Base-by-base conservation (phyloP, 2,113 vertebrate species). In the Melierax canorus region DNA sequence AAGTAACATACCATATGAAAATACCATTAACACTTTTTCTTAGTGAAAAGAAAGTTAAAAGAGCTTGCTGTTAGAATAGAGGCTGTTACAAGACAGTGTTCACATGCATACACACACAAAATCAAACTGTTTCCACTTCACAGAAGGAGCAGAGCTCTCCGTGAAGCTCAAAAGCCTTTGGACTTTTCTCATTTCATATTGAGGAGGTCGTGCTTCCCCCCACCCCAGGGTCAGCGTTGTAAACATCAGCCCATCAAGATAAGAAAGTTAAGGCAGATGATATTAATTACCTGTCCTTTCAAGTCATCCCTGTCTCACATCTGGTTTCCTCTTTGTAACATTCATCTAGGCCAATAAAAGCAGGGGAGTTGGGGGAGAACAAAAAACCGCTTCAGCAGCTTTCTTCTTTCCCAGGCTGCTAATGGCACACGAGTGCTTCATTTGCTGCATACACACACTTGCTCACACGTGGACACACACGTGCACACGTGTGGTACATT, bases 241-340 rank as follows among this genome's bases (percentile, higher is more conserved):
- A 96, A 96, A 97, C 97, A 96, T 95, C 97, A 91, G 96, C 95
- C 95, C 96, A 97, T 98, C 96, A 95, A 98, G 98, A 99, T 98
- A 98, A 98, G 98, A 98, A 97, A 90, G 96, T 92, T 66, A 85
- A 94, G 88, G 96, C 98, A 99, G 98, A 98, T 96, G 97, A 98
- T 98, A 98, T 97, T 97, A 98, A 98, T 99, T 98, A 98, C 98
- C 98, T 98, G 96, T 95, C 85, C 98, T 98, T 98, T 98, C 98
- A 98, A 98, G 98, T 95, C 95, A 92, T 96, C 97, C 94, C 64
- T 82, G 96, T 92, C 97, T 97, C 97, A 98, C 98, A 98, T 99
- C 98, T 98, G 98, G 93, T 97, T 98, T 96, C 95, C 92, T 97
- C 97, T 96, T 92, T 94, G 94, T 92, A 94, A 95, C 96, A 92